Base-by-base conservation (phyloP, 2,888 invertebrate genomes). In the Lobophora halterata region DNA sequence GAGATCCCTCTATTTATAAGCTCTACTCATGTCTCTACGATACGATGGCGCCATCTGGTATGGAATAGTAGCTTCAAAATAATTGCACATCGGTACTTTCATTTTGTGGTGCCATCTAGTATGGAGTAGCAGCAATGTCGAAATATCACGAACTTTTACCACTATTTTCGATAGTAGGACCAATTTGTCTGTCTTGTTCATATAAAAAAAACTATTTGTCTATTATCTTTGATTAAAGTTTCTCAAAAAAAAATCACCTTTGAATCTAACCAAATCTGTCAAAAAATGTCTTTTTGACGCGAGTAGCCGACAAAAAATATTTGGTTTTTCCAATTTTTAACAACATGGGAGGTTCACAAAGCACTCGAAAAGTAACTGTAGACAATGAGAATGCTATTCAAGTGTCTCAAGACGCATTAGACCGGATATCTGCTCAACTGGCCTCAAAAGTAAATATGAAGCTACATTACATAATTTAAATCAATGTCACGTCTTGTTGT, bases 291-390 rank as follows among this genome's bases (percentile, higher is more conserved):
- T 71, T 76, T 80, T 71, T 85, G 81, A 85, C 71, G 65, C 67
- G 65, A 71, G 72, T 79, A 71, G 71, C 77, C 75, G 76, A 81
- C 64, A 67, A 69, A 59, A 71, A 64, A 65, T 72, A 71, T 67
- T 71, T 42, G 30, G 43, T 46, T 49, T 41, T 50, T 28, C 31
- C 27, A 23, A 33, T 45, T 40, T 45, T 16, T 10, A 26, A 39
- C 70, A 83, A 71, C 56, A 91, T 91, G 91, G 91, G 91, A 70
- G 88, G 83, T 58, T 81, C 85, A 46, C 80, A 89, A 65, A 91
- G 90, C 67, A 86, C 90, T 49, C 67, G 87, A 46, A 86, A 86
- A 75, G 58, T 87, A 52, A 80, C 79, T 61, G 83, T 87, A 45
- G 86, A 87, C 36, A 87, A 87, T 55, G 87, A 87, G 58, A 86